Conservation (phyloP, 2,113 vertebrate species). For the Suricata suricatta region DNA sequence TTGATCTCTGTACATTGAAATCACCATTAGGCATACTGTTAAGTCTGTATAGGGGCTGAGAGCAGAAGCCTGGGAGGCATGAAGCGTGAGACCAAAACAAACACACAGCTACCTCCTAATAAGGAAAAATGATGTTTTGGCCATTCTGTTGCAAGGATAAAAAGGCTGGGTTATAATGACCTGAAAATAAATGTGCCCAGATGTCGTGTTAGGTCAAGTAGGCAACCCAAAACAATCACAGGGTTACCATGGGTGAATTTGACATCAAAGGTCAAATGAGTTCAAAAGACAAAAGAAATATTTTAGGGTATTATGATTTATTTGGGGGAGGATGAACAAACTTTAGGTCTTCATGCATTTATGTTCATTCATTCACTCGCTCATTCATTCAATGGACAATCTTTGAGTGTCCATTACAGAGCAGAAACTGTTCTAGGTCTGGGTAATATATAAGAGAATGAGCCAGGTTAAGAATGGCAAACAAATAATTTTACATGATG, state of each 20-base stretch:
- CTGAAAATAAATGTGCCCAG: slow-evolving; percentile 68
- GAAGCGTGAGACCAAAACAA: slow-evolving; percentile 49
- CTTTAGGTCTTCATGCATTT: not conserved
- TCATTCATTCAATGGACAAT: not conserved
- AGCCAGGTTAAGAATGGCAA: not conserved
- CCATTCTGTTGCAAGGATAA: slow-evolving; percentile 50
- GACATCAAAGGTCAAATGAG: slow-evolving; percentile 40
- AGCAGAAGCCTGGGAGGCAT: slow-evolving; percentile 30
- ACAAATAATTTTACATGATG: not conserved
- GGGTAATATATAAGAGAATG: not conserved
- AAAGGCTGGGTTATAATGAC: slow-evolving; percentile 62
- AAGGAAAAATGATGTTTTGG: slow-evolving; percentile 69
- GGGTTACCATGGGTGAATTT: slow-evolving; percentile 23
- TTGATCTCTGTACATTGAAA: not conserved
- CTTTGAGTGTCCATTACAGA: not conserved
- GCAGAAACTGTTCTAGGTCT: not conserved
- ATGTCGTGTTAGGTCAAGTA: slow-evolving; percentile 62
- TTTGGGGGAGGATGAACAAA: not conserved
- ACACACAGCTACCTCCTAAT: slow-evolving; percentile 40
- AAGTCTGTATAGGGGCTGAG: not conserved
- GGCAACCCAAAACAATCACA: slow-evolving; percentile 49
- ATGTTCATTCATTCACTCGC: not conserved
- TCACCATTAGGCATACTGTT: not conserved
- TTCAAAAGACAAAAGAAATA: not conserved
- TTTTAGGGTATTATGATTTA: slow-evolving; percentile 10